Evolutionary conservation across 1,140 invertebrate species (phyloP).

Genomic region (Scaptomyza graminum): DNA sequence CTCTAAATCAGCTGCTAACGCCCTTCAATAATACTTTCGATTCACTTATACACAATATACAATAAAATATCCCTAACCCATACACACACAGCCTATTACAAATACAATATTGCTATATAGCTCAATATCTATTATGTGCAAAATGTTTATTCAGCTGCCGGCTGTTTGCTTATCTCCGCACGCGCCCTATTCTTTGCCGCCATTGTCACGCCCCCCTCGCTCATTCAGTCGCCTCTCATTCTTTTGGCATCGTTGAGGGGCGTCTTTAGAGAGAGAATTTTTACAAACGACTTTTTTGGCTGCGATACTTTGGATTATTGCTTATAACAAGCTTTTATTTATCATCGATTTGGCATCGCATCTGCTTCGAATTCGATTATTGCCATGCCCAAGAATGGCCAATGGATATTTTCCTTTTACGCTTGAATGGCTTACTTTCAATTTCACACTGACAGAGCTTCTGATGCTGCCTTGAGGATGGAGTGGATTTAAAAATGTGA

Average conservation of each 20-base stretch:
- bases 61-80: conserved; percentile 34
- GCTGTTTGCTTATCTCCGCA: conserved; percentile 65
- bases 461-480: conserved; percentile 32
- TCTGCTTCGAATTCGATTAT: conserved; percentile 44
- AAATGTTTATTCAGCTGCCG: conserved; percentile 66
- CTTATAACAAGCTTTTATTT: conserved; percentile 75
- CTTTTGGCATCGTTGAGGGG: conserved; percentile 13
- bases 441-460: conserved; percentile 31
- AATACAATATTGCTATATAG: conserved; percentile 16
- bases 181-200: conserved; percentile 44
- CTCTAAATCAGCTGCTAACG: conserved; percentile 36
- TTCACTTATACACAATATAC: conserved; percentile 41
- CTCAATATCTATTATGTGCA: conserved; percentile 72
- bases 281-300: conserved; percentile 54
- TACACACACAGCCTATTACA: conserved; percentile 31
- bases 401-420: conserved; percentile 46
- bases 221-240: neutral
- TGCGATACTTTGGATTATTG: conserved; percentile 64
- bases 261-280: conserved; percentile 26
- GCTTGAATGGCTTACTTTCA: conserved; percentile 40
- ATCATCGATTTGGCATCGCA: conserved; percentile 73
- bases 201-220: conserved; percentile 18
- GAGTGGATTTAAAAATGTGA: conserved; percentile 36
- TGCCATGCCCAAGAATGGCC: conserved; percentile 42
- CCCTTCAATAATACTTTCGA: conserved; percentile 61